Percentiles rank a stretch among this genome's conserved stretches.
Evolutionary conservation across 1,140 invertebrate genomes (phyloP).

Genomic region (Megalopta genalis): DNA sequence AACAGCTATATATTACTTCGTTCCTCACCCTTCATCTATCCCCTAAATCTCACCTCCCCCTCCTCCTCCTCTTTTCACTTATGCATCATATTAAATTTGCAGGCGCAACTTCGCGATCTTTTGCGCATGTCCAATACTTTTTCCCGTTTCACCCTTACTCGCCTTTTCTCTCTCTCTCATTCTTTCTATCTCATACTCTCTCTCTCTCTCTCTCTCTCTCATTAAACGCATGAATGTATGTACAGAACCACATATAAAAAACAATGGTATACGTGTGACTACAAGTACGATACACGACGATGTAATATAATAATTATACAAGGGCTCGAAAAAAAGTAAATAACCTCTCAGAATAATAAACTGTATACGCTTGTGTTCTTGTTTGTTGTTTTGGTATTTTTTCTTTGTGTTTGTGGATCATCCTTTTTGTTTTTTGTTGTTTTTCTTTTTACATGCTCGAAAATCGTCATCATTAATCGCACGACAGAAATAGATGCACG

Average conservation of each 20-base stretch:
- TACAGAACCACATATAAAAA: constrained; percentile 64
- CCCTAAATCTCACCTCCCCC: not conserved
- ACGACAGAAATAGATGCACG: constrained; percentile 66
- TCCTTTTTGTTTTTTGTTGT: constrained; percentile 41
- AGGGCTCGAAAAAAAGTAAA: constrained; percentile 57
- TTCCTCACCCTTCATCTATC: constrained; percentile 4
- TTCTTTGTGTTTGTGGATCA: constrained; percentile 43
- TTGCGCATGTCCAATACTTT: constrained; percentile 54
- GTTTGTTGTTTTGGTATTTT: constrained; percentile 60
- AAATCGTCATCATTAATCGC: constrained; percentile 62
- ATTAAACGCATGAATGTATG: constrained; percentile 59
- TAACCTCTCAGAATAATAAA: constrained; percentile 62
- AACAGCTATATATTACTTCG: constrained; percentile 40
- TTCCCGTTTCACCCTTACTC: not conserved
- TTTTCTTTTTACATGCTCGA: constrained; percentile 50
- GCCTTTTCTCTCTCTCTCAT: too few relatives aligned
- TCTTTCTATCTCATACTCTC: too few relatives aligned
- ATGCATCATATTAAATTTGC: constrained; percentile 30
- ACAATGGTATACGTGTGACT: constrained; percentile 56
- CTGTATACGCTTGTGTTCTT: constrained; percentile 49
- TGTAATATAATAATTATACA: constrained; percentile 66
- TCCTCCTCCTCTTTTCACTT: not conserved
- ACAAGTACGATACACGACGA: constrained; percentile 55
- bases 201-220: not conserved
- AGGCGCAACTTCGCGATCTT: constrained; percentile 48